phyloP scores from a whole-genome alignment of 1,140 invertebrate genomes.

The Chironomus striatipennis region DNA sequence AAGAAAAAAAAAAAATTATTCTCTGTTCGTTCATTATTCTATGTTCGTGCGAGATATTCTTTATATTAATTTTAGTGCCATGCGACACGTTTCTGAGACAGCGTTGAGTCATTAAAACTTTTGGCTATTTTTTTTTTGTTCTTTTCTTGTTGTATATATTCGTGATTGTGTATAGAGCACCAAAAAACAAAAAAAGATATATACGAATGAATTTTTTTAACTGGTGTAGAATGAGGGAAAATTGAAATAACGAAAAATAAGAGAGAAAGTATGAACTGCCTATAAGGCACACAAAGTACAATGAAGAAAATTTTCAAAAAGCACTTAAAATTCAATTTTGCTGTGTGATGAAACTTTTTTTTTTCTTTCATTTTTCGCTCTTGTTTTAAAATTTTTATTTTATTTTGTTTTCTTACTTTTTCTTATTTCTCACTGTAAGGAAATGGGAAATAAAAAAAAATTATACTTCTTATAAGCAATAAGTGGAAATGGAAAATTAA shows the following conservation, averaged over 20 bases:
- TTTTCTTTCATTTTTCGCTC: background rate
- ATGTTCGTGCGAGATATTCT: conserved; percentile 12
- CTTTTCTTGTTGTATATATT: background rate
- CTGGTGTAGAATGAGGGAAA: background rate
- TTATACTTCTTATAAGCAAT: no score
- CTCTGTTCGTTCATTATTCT: conserved; percentile 3
- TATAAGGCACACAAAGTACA: background rate
- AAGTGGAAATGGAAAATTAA: no score
- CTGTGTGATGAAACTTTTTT: background rate
- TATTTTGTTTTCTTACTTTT: no score
- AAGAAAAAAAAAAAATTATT: background rate
- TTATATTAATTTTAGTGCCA: conserved; percentile 14
- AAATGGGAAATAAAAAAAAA: no score
- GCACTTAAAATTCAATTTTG: conserved; percentile 14
- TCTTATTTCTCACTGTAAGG: no score
- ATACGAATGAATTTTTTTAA: background rate
- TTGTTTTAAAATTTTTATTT: background rate
- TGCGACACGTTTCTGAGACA: conserved; percentile 11
- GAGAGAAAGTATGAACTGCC: background rate
- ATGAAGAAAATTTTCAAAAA: background rate
- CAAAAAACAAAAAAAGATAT: background rate
- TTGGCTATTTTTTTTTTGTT: background rate
- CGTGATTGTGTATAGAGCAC: background rate
- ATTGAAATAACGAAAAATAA: no score
- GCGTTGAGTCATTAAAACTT: conserved; percentile 12